Evolutionary conservation across 2,113 vertebrate genomes (phyloP), one percentile per base, ranked within the genome.

Genomic region (Turdus rufiventris): DNA sequence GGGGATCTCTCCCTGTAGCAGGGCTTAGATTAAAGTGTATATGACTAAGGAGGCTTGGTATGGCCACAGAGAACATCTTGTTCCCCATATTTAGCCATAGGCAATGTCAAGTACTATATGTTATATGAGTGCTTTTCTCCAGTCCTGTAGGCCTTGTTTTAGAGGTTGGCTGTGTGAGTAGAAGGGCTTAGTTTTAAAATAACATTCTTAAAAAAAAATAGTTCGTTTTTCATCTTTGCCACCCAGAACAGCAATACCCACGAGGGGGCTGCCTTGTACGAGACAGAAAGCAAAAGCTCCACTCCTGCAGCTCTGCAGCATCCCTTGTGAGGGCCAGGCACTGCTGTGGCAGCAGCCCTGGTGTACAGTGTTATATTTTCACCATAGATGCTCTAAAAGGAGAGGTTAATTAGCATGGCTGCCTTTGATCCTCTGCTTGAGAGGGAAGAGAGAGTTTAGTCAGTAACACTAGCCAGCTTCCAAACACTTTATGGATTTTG

Each of bases 401-500:
- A 88, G 73, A 86, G 56, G 72, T 93, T 94, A 72, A 88, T 85
- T 93, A 90, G 54, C 63, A 86, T 6, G 58, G 75, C 79, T 97
- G 89, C 88, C 86, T 96, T 96, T 95, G 84, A 94, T 96, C 95
- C 62, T 67, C 93, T 85, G 85, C 78, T 96, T 95, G 86, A 18
- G 28, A 93, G 72, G 92, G 83, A 96, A 95, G 93, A 94, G 79
- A 88, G 73, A 54, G 87, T 96, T 95, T 95, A 84, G 78, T 94
- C 16, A 26, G 47, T 89, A 95, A 83, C 88, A 91, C 78, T 71
- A 90, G 81, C 61, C 79, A 95, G 89, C 96, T 97, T 92, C 85
- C 76, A 95, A 96, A 94, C 78, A 94, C 93, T 91, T 95, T 90
- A 92, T 96, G 94, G 93, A 94, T 97, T 97, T 97, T 97, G 96